Evolutionary conservation across 2,888 invertebrate species (phyloP).

Genomic region (Patella pellucida): DNA sequence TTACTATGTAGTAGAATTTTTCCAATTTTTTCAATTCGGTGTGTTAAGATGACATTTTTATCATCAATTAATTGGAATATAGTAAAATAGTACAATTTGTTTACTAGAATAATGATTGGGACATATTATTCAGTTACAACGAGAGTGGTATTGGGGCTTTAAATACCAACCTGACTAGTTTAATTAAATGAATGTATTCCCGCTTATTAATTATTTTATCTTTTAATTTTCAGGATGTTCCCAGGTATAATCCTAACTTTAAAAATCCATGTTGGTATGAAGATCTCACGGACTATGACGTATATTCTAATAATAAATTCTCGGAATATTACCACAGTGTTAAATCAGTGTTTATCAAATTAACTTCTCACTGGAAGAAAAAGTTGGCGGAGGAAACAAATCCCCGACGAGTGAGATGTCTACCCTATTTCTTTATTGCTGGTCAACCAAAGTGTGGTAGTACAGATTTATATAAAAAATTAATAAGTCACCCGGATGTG

Average conservation of each 20-base stretch:
- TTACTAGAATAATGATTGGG: no score
- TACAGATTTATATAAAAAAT: slow-evolving; percentile 55
- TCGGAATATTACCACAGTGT: slow-evolving; percentile 39
- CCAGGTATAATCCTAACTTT: slow-evolving; percentile 45
- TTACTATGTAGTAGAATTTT: no score
- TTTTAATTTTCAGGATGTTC: slow-evolving; percentile 42
- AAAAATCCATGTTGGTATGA: slow-evolving; percentile 64
- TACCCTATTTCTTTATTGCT: slow-evolving; percentile 82
- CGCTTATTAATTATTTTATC: background rate
- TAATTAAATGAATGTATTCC: no score
- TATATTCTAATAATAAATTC: slow-evolving; percentile 51
- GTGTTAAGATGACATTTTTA: no score
- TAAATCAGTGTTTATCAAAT: slow-evolving; percentile 21
- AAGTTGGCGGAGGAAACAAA: slow-evolving; percentile 24
- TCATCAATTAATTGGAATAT: no score
- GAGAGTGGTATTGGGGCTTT: no score
- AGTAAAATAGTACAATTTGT: no score
- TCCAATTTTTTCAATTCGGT: no score
- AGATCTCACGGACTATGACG: slow-evolving; percentile 27
- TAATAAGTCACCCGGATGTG: slow-evolving; percentile 55
- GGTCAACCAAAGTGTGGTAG: slow-evolving; percentile 63
- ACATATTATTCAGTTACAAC: no score
- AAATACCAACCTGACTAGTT: no score
- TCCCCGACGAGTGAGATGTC: slow-evolving; percentile 76
- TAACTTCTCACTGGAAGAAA: slow-evolving; percentile 22